Conservation (phyloP, 2,797 vertebrate species). For the Squalus acanthias region DNA sequence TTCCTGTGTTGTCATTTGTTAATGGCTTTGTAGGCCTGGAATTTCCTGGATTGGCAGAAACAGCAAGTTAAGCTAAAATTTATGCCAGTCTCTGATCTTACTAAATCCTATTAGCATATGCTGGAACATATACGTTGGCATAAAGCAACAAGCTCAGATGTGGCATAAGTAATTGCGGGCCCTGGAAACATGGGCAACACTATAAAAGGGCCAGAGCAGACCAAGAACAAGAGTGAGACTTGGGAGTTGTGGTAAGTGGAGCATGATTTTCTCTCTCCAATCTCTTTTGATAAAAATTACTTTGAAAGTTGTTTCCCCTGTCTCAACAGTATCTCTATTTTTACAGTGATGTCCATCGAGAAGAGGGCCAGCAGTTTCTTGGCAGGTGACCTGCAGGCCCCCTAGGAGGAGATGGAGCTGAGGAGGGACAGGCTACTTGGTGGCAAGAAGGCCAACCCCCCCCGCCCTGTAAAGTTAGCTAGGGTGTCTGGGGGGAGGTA, state of each 20-base stretch:
- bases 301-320: neutral
- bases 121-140: neutral
- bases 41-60: constrained; percentile 9
- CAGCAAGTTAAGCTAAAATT: constrained; percentile 8
- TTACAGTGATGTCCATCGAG: neutral
- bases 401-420: neutral
- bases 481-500: neutral
- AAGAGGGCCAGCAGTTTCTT: neutral
- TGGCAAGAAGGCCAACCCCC: neutral
- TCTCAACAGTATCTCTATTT: neutral
- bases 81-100: neutral
- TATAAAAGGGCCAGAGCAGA: neutral
- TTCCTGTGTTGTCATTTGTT: neutral
- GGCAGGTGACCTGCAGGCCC: neutral
- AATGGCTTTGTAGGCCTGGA: constrained; percentile 9
- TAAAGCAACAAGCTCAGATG: neutral
- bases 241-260: neutral
- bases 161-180: neutral
- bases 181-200: neutral
- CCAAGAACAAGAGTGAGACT: neutral
- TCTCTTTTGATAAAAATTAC: neutral
- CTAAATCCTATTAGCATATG: neutral
- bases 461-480: neutral
- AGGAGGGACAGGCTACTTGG: neutral
- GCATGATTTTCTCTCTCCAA: neutral